Base-by-base conservation (phyloP, 1,140 invertebrate genomes). In the Anthonomus grandis region DNA sequence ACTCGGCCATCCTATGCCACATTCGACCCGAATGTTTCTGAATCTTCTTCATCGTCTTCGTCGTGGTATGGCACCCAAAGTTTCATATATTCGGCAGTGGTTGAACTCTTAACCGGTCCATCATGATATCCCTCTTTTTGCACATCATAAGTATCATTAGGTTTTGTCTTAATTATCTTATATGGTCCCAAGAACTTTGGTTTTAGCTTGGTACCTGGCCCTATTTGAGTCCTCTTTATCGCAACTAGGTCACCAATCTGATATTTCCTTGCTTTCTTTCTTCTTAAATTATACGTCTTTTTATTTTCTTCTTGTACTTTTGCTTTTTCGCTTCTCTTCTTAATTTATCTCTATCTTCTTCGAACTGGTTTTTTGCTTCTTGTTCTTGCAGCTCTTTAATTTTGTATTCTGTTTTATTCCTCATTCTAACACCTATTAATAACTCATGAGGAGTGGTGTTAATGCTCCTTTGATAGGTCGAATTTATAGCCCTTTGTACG, bases 101-200 rank as follows among this genome's bases (percentile, higher is more conserved):
- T 68, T 1, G 53, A 59, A 13, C 64, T 72, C 2, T 9, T 42
- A 21, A 31, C 44, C 0, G 70, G 65, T 3, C 69, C 69, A 27
- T 71, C 67, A 18, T 47, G 38, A 13, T 60, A 37, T 0, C 64
- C 65, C 25, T 57, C 45, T 44, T 62, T 63, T 25, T 38, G 8
- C 3, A 71, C 65, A 4, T 70, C 65, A 48, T 72, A 70, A 0
- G 52, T 56, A n/a, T 70, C 66, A 21, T 67, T 66, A 0, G 41
- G n/a, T 21, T 70, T 68, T 2, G 56, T 27, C 41, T 66, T 69
- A 0, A 58, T 22, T 2, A 71, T 38, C n/a, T 57, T 23, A 44
- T 76, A 76, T 2, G 73, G 72, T 13, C 72, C 73, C 17, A 76
- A 39, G 50, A 60, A 76, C 34, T 74, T 74, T 12, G 50, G 55